A percentile compares a stretch with the other conserved stretches of the same genome.
Conservation (phyloP, 2,113 vertebrate species). For the Capra hircus region DNA sequence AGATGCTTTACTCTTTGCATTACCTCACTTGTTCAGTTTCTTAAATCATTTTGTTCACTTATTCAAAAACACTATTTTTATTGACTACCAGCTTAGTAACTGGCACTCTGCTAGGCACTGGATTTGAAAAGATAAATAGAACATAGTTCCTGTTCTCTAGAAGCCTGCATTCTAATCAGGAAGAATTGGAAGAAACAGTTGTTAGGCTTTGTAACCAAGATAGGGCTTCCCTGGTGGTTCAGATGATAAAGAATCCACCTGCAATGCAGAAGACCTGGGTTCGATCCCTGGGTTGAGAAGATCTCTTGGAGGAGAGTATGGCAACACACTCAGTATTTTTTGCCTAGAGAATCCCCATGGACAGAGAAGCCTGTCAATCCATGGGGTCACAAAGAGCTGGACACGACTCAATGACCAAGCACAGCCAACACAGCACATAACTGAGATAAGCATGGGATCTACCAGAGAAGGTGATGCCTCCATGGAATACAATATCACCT, state of each 20-base stretch:
- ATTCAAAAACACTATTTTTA: neutral
- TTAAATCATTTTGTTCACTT: neutral
- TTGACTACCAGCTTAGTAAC: neutral
- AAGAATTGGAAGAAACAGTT: neutral
- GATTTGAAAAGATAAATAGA: neutral
- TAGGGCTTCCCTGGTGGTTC: neutral
- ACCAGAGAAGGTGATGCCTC: neutral
- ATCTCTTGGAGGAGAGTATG: neutral
- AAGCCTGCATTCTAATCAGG: neutral
- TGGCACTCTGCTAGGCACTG: neutral
- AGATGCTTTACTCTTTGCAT: neutral
- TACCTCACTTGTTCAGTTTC: neutral
- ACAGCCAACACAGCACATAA: neutral
- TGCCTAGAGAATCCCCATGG: neutral
- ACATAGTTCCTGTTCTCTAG: neutral
- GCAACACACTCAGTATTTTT: neutral
- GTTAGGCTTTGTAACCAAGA: neutral
- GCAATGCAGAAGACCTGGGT: neutral
- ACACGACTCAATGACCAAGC: neutral
- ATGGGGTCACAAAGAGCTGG: neutral
- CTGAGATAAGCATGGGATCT: neutral
- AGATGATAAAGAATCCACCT: neutral
- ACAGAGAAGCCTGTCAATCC: neutral
- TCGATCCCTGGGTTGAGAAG: neutral
- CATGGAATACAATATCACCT: neutral